These are phyloP conservation scores for Umimayanthus kanabou DNA, from an alignment of 92 coral and sea anemone species.

Conservation along the genomic window DNA sequence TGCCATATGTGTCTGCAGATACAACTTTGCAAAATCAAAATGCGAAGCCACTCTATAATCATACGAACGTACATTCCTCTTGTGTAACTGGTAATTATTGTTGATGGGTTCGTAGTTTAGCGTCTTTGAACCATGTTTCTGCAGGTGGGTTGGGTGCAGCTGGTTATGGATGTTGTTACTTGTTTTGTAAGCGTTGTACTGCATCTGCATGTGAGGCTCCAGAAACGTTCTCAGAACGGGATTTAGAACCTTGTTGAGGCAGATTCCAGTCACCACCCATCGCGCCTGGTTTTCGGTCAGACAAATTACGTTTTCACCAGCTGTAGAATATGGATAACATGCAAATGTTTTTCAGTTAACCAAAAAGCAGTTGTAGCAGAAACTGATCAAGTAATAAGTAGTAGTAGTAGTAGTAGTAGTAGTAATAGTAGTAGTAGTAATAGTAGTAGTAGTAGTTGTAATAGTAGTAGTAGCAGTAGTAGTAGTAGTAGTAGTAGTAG, in stretches of 20 bases:
- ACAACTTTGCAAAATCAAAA: constrained; percentile 57
- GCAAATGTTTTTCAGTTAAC: too few relatives aligned
- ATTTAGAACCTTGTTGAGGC: constrained; percentile 53
- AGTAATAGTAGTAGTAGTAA: too few relatives aligned
- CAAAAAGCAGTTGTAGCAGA: too few relatives aligned
- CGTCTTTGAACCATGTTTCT: constrained; percentile 8
- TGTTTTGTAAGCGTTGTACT: constrained; percentile 21
- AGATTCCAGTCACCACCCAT: constrained; percentile 60
- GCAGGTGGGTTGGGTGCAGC: background rate
- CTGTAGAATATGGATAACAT: background rate
- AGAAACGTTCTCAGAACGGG: constrained; percentile 41
- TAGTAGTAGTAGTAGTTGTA: too few relatives aligned
- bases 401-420: too few relatives aligned
- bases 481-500: too few relatives aligned
- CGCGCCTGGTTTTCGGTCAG: constrained; percentile 53
- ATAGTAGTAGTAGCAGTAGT: too few relatives aligned
- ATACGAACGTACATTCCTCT: constrained; percentile 8
- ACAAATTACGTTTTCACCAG: background rate
- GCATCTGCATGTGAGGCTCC: constrained; percentile 34
- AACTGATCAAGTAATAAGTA: too few relatives aligned
- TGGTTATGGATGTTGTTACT: constrained; percentile 41
- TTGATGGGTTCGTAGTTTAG: constrained; percentile 49
- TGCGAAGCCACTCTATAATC: constrained; percentile 42
- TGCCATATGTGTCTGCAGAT: constrained; percentile 61
- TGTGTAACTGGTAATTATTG: constrained; percentile 30